Conservation (phyloP, 2,113 vertebrate species). For the Cinclus cinclus region DNA sequence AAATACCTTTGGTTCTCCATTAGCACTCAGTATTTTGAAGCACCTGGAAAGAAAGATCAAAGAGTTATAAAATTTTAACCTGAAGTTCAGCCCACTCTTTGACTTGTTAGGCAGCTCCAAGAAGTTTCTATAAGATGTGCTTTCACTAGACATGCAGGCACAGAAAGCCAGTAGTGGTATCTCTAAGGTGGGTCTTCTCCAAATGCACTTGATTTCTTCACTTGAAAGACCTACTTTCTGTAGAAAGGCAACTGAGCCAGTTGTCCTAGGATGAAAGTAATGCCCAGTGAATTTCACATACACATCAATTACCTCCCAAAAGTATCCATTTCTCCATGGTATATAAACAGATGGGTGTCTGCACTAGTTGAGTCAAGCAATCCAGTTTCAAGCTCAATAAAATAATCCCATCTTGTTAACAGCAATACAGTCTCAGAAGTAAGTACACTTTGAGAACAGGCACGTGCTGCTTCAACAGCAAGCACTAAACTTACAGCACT, state of each 20-base stretch:
- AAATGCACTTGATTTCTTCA: neutral
- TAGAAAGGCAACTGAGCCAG: neutral
- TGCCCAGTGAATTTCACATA: neutral
- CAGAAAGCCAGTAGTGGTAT: neutral
- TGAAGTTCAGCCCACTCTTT: neutral
- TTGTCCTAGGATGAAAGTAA: neutral
- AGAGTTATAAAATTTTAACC: neutral
- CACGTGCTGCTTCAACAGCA: neutral
- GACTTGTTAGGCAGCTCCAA: neutral
- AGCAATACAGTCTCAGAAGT: neutral
- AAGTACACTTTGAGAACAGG: neutral
- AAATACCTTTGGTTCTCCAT: conserved; percentile 91
- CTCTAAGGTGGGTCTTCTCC: neutral
- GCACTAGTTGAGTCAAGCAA: neutral
- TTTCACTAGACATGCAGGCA: neutral
- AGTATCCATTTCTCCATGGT: neutral
- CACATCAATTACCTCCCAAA: neutral
- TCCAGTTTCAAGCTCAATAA: neutral
- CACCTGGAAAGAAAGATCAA: conserved; percentile 77
- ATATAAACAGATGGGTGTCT: neutral
- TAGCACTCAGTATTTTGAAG: conserved; percentile 91
- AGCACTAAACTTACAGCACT: neutral
- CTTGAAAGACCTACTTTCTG: neutral
- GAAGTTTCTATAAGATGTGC: neutral
- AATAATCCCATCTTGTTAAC: neutral